phyloP scores from a whole-genome alignment of 2,888 invertebrate species.

The Platycnemis pennipes region DNA sequence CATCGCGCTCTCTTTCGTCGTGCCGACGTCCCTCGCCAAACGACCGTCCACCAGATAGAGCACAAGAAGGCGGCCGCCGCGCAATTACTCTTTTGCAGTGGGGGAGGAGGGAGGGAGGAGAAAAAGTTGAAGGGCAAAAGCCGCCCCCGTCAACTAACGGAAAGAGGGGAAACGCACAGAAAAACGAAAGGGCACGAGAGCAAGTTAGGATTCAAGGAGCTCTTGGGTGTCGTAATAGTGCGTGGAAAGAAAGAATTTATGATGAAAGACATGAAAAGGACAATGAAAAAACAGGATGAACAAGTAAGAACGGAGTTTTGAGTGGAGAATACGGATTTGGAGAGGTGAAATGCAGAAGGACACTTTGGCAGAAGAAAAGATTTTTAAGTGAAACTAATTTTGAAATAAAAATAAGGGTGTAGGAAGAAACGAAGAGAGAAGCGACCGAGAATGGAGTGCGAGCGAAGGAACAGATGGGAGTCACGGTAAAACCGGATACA shows the following conservation, averaged over 20 bases:
- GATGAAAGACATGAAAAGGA: background rate
- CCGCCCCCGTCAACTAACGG: background rate
- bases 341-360: background rate
- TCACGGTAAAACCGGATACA: constrained; percentile 42
- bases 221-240: background rate
- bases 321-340: background rate
- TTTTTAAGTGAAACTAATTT: background rate
- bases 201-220: background rate
- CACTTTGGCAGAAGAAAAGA: background rate
- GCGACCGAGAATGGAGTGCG: background rate
- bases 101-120: background rate
- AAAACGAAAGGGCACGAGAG: background rate
- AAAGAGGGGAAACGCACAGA: background rate
- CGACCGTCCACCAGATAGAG: background rate
- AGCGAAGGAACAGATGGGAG: background rate
- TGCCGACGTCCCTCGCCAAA: constrained; percentile 21
- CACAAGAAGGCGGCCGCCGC: background rate
- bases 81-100: background rate
- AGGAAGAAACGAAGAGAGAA: background rate
- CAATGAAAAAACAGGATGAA: background rate
- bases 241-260: background rate
- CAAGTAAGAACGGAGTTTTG: background rate
- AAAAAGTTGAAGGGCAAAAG: constrained; percentile 16
- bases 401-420: background rate
- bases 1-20: constrained; percentile 41